Evolutionary conservation across 2,113 vertebrate genomes (phyloP), one percentile per base, ranked within the genome.

Genomic region (Stigmatopora nigra): DNA sequence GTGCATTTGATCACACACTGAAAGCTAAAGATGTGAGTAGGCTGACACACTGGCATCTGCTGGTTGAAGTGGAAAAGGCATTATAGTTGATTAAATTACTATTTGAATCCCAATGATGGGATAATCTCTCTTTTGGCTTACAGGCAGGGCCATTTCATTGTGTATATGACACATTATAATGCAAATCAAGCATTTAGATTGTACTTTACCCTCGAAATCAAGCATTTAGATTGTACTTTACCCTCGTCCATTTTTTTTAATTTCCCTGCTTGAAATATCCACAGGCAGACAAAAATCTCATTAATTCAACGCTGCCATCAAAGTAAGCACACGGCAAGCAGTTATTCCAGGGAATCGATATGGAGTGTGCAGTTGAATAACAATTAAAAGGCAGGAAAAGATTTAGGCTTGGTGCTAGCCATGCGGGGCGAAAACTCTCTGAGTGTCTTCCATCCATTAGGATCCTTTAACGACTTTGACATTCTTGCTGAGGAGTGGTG

Each of bases 21-120:
- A 5, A 4, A 22, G 51, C 19, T 56, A 13, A 56, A 15, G 25
- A 31, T 25, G 5, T 1, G 35, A 51, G 35, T 61, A 73, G 88
- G 78, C 79, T 79, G 81, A 80, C 80, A 78, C 77, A 90, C 71
- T 91, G 89, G 83, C 89, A 89, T 89, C 89, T 76, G 85, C 86
- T 87, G 90, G 84, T 14, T 14, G 15, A 61, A 12, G 55, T 4
- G 16, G 13, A 7, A 51, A 77, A 22, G 73, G 36, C 35, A 38
- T 41, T 36, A 17, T 3, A n/a, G 35, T 31, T 53, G 4, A 53
- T 22, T n/a, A 11, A 0, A 52, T 20, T 20, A 22, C 7, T 22
- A 56, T 31, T 16, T 7, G 25, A 41, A 38, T 59, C 17, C 11
- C 36, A 12, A 8, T 41, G 35, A 44, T 41, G 17, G 36, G 17